Conservation (phyloP, 2,113 vertebrate species). For the Lichenostomus cassidix region DNA sequence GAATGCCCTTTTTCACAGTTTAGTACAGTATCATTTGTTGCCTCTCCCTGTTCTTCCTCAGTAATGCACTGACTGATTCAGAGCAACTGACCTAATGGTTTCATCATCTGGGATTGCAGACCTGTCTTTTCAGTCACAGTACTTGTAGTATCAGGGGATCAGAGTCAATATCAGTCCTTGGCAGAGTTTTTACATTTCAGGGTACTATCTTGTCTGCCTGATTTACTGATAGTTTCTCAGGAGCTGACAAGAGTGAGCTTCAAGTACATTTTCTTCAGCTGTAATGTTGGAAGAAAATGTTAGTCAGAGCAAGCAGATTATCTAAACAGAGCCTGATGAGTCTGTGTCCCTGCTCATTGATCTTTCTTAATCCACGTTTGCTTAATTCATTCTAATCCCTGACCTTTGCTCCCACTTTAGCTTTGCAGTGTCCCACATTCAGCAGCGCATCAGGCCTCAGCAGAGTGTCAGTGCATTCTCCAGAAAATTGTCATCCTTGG, state of each 20-base stretch:
- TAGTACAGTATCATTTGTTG: not conserved
- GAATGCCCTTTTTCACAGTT: slow-evolving; percentile 6
- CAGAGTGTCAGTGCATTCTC: not conserved
- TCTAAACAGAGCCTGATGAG: slow-evolving; percentile 55
- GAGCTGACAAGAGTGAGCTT: not conserved
- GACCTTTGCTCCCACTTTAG: slow-evolving; percentile 46
- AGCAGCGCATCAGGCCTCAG: not conserved
- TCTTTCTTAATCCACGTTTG: slow-evolving; percentile 62
- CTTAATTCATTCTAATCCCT: slow-evolving; percentile 66
- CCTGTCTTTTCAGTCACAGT: not conserved
- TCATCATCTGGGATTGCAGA: slow-evolving; percentile 28
- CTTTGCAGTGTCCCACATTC: slow-evolving; percentile 43
- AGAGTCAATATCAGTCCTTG: not conserved
- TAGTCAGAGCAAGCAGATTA: slow-evolving; percentile 41
- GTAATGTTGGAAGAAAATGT: slow-evolving; percentile 16
- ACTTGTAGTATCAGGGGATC: slow-evolving; percentile 6
- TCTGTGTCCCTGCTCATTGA: slow-evolving; percentile 54
- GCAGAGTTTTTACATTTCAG: slow-evolving; percentile 6
- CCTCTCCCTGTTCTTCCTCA: not conserved
- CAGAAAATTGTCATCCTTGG: not conserved
- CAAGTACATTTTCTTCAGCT: slow-evolving; percentile 44
- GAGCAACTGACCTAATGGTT: slow-evolving; percentile 33
- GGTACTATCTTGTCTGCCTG: not conserved
- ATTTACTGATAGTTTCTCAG: slow-evolving; percentile 44
- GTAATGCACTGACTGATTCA: not conserved